Evolutionary conservation across 2,113 vertebrate genomes (phyloP), one percentile per base, ranked within the genome.

Genomic region (Daubentonia madagascariensis): DNA sequence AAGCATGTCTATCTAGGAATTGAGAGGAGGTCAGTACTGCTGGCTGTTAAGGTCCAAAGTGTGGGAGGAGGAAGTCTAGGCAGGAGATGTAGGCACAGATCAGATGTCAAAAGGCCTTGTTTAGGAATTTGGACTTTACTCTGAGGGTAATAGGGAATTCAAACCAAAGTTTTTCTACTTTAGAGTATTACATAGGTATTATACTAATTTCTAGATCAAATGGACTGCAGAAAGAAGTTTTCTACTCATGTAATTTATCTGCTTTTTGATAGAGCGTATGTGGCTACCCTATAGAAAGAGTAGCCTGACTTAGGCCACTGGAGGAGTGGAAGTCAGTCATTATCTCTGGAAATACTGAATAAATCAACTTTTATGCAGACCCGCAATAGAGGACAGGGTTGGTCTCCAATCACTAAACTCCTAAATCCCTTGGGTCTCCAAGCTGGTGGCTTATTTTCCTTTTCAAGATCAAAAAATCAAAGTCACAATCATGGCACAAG

Each of bases 401-500:
- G 28, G 37, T 80, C 28, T 92, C 54, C 35, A 40, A 52, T 57
- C 79, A 61, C 65, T 95, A 70, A 96, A 16, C 52, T 65, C 52
- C 48, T 79, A 81, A 67, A 76, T 88, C 52, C 52, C 63, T 78
- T 22, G n/a, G 76, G 32, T 85, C 22, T 61, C 25, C 35, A 94
- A 88, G 18, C 17, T 88, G 28, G 59, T 90, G 40, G 52, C 11
- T 97, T 85, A 94, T 85, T 87, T 91, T 96, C 85, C 23, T 59
- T 20, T 73, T 25, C 23, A 78, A 95, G n/a, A 61, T 11, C 61
- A 45, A 90, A 72, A 97, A 88, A 76, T 90, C 17, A 17, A 94
- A 97, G 81, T 94, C 68, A 91, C 23, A 57, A 35, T 85, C 16
- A 85, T 78, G 89, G n/a, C 70, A 67, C 57, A 94, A 89, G 48